Evolutionary conservation across 2,113 vertebrate genomes (phyloP).

Genomic region (Xiphorhynchus elegans): DNA sequence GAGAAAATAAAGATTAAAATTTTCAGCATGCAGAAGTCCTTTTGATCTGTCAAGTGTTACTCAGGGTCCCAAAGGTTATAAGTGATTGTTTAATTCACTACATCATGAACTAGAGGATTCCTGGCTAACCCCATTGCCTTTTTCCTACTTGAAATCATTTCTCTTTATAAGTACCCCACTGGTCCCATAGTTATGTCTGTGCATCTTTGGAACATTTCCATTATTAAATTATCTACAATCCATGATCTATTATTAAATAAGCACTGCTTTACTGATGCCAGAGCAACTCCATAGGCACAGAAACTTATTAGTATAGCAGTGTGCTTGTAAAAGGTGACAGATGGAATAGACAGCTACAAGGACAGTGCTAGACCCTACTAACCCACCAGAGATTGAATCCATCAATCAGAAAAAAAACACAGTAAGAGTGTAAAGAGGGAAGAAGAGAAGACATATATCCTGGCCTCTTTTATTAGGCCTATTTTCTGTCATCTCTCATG

Average conservation of each 20-base stretch:
- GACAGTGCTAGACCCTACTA: slow-evolving; percentile 4
- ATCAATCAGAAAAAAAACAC: slow-evolving; percentile 48
- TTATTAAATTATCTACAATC: slow-evolving; percentile 40
- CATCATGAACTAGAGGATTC: neutral
- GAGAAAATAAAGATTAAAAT: neutral
- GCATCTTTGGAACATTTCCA: neutral
- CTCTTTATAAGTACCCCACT: neutral
- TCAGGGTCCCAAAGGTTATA: neutral
- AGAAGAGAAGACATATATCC: neutral
- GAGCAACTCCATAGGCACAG: neutral
- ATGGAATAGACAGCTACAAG: slow-evolving; percentile 36
- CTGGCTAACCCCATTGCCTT: neutral
- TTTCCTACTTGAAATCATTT: neutral
- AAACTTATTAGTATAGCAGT: neutral
- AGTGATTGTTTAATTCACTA: neutral
- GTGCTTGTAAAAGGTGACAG: slow-evolving; percentile 48
- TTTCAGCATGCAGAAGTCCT: neutral
- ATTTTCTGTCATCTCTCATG: neutral
- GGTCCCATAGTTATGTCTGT: neutral
- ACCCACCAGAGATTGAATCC: slow-evolving; percentile 36
- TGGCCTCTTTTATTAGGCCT: neutral
- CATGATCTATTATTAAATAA: slow-evolving; percentile 33
- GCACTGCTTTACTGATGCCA: neutral
- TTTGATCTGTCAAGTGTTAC: neutral
- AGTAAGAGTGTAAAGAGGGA: neutral